Conservation (phyloP, 2,113 vertebrate species). For the Rhea pennata region DNA sequence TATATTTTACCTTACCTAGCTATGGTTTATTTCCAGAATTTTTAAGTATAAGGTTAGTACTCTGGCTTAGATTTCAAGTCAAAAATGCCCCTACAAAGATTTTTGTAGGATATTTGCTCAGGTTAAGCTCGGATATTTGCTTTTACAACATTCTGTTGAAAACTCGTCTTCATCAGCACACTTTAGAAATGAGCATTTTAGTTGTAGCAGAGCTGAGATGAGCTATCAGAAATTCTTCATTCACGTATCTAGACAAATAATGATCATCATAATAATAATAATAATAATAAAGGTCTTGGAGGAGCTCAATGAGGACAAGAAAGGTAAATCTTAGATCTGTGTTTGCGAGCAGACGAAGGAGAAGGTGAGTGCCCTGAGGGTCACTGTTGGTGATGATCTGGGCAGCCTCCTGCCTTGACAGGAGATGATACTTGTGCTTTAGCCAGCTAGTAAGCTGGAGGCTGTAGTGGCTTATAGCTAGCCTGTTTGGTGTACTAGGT, state of each 20-base stretch:
- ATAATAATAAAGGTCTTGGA: background rate
- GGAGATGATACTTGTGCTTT: background rate
- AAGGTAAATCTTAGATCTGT: background rate
- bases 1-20: no score
- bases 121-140: background rate
- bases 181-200: background rate
- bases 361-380: background rate
- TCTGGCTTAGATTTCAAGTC: background rate
- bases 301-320: background rate
- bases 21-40: background rate
- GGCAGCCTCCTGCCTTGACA: background rate
- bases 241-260: background rate
- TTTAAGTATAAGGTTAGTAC: background rate
- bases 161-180: background rate
- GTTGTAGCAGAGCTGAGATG: background rate
- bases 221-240: background rate
- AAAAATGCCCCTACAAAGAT: background rate
- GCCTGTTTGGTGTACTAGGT: background rate
- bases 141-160: background rate
- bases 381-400: background rate
- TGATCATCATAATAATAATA: background rate
- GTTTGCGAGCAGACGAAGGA: background rate
- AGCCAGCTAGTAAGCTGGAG: background rate
- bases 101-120: background rate
- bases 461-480: background rate